Conservation (phyloP, 2,797 vertebrate species). For the Lepidocolaptes lacrymiger region DNA sequence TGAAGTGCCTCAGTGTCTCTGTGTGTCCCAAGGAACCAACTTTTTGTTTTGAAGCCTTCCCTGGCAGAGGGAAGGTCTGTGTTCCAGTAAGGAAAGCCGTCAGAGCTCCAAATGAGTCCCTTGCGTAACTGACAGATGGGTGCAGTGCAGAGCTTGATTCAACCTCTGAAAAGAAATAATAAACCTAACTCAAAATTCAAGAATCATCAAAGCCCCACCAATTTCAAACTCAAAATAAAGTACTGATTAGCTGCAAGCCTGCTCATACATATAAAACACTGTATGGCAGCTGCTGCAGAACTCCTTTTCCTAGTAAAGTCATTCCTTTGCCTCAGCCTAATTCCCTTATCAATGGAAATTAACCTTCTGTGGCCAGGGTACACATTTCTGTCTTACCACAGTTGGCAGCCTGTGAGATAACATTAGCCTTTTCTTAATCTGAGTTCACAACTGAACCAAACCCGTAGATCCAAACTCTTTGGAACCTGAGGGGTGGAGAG, state of each 20-base stretch:
- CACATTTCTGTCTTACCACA: background rate
- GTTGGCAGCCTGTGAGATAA: background rate
- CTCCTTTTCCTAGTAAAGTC: background rate
- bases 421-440: background rate
- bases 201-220: background rate
- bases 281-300: background rate
- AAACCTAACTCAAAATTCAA: background rate
- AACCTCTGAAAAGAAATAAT: conserved; percentile 18
- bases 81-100: background rate
- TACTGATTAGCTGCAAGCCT: background rate
- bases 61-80: background rate
- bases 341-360: background rate
- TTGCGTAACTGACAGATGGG: background rate
- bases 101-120: background rate
- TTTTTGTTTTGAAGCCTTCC: background rate
- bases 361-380: background rate
- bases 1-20: background rate
- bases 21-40: background rate
- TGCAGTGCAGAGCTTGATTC: background rate
- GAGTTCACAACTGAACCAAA: background rate
- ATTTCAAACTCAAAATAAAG: background rate
- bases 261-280: background rate
- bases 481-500: background rate
- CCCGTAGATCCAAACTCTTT: background rate
- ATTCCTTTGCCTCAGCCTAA: background rate